phyloP scores from a whole-genome alignment of 2,888 invertebrate genomes.

The Drosophila testacea region DNA sequence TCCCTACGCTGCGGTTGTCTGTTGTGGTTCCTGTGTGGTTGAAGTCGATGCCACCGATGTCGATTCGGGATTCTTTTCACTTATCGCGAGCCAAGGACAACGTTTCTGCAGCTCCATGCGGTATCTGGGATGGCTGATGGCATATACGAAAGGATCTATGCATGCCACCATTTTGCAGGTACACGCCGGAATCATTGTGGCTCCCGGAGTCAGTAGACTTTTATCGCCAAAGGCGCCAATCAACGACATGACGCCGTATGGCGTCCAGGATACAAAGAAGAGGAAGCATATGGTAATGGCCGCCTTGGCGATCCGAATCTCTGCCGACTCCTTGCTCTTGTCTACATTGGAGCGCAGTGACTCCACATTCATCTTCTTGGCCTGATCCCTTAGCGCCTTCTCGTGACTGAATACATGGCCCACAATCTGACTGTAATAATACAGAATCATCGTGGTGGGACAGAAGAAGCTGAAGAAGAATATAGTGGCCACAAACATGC shows the following conservation, averaged over 20 bases:
- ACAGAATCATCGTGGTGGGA: conserved; percentile 91
- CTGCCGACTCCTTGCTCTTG: conserved; percentile 87
- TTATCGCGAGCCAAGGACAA: conserved; percentile 90
- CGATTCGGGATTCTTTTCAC: conserved; percentile 87
- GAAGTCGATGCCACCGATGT: conserved; percentile 85
- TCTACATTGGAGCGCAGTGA: conserved; percentile 68
- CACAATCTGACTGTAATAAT: conserved; percentile 95
- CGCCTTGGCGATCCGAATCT: conserved; percentile 94
- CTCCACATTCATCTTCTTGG: conserved; percentile 72
- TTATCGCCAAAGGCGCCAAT: conserved; percentile 93
- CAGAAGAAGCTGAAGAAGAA: conserved; percentile 92
- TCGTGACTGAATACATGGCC: conserved; percentile 94
- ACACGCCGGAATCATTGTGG: conserved; percentile 94
- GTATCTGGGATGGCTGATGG: conserved; percentile 95
- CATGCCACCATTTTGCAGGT: conserved; percentile 95
- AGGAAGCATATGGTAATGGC: conserved; percentile 94
- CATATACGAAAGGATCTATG: conserved; percentile 96
- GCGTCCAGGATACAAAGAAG: conserved; percentile 95
- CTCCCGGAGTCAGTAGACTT: conserved; percentile 89
- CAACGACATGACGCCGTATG: conserved; percentile 93
- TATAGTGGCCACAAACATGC: conserved; percentile 91
- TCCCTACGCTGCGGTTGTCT: conserved; percentile 77
- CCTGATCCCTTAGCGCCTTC: conserved; percentile 87
- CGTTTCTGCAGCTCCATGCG: conserved; percentile 92
- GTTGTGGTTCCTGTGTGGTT: conserved; percentile 78